These are phyloP conservation scores for Trachythela sp. DNA, from an alignment of 64 coral and sea anemone genomes.

Conservation along the genomic window DNA sequence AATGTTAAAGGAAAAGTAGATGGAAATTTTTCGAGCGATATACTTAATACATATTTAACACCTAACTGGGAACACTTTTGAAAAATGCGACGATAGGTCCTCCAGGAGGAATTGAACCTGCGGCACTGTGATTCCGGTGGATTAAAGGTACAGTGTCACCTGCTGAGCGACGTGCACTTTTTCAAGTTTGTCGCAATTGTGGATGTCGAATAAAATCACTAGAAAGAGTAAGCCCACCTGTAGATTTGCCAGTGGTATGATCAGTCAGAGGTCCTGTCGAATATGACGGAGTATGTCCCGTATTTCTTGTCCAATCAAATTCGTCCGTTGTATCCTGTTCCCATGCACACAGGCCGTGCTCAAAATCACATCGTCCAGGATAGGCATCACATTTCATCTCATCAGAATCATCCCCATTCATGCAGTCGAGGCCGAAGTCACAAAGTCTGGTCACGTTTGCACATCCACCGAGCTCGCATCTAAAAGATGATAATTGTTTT, in stretches of 20 bases:
- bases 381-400: background rate
- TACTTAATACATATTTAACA: too few species aligned
- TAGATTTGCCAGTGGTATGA: background rate
- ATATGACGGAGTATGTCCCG: background rate
- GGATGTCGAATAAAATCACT: too few species aligned
- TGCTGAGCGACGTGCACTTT: too few species aligned
- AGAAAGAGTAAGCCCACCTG: background rate
- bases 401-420: conserved; percentile 7
- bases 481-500: background rate
- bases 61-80: too few species aligned
- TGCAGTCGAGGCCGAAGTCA: background rate
- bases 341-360: background rate
- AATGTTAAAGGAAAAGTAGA: too few species aligned
- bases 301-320: background rate
- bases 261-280: background rate
- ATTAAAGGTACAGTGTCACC: too few species aligned
- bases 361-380: conserved; percentile 18
- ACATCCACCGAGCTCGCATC: background rate
- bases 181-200: too few species aligned
- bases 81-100: too few species aligned
- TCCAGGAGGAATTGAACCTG: too few species aligned
- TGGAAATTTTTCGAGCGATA: too few species aligned
- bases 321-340: conserved; percentile 12
- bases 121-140: too few species aligned
- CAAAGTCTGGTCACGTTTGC: background rate